phyloP scores from a whole-genome alignment of 2,113 vertebrate species.

The Mixornis gularis region DNA sequence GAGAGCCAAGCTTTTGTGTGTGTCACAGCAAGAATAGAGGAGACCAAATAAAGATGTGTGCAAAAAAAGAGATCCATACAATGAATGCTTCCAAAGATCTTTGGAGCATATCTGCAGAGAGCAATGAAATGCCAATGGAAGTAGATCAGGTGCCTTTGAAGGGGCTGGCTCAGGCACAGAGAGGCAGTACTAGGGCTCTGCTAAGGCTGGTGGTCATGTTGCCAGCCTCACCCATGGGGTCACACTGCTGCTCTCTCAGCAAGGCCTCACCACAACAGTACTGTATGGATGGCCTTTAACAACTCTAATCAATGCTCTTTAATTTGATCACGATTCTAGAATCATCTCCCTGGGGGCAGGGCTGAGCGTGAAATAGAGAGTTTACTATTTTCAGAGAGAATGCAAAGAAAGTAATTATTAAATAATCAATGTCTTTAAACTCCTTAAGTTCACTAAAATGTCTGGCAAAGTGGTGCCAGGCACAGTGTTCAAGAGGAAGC shows the following conservation, averaged over 20 bases:
- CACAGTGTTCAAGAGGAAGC: background rate
- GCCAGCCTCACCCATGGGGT: background rate
- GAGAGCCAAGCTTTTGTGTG: background rate
- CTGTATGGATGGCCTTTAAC: background rate
- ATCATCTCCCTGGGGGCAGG: conserved; percentile 1
- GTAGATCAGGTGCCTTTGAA: background rate
- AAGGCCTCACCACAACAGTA: fast-evolving
- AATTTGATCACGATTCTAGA: conserved; percentile 1
- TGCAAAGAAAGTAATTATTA: conserved; percentile 14
- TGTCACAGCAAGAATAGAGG: background rate
- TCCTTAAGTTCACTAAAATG: background rate
- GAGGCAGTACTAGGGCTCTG: background rate
- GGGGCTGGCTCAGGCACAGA: background rate
- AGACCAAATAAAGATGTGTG: background rate
- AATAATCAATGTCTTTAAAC: conserved; percentile 25
- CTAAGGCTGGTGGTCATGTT: fast-evolving
- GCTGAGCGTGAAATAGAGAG: background rate
- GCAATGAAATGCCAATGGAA: background rate
- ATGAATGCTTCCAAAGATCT: background rate
- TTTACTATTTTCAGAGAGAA: background rate
- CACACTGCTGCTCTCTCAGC: background rate
- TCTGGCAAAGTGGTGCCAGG: background rate
- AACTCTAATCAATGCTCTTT: background rate
- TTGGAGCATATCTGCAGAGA: background rate
- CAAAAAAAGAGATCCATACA: background rate